Base-by-base conservation (phyloP, 2,797 vertebrate species). In the Protosalanx chinensis region DNA sequence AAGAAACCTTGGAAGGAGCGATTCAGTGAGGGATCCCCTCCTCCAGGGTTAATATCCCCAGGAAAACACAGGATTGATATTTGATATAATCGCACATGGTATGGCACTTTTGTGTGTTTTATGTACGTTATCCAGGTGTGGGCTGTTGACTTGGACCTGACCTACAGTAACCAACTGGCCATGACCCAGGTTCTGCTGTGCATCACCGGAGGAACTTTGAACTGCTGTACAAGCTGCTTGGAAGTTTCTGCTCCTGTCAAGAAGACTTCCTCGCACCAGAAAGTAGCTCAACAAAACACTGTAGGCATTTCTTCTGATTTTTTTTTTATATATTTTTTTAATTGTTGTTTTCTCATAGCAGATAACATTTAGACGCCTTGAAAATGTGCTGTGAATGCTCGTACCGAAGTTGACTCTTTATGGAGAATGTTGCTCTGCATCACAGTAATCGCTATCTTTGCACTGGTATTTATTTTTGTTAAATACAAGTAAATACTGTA, bases 401-500 rank as follows among this genome's bases (percentile, higher is more conserved):
- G 5, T 57, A 81, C 61, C 57, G 68, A 79, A 83, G 75, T 71
- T 71, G 66, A 82, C 68, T 65, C 71, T 77, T 79, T 70, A 73
- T 70, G 79, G 65, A 83, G 77, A 86, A 84, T 86, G 82, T 82
- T 78, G 68, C 64, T 76, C 72, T 85, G 83, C 65, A 70, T 83
- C 78, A 76, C 72, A 70, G 60, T 57, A 79, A 88, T 88, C 82
- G 82, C 79, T 79, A 90, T 90, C 88, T 83, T 76, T 71, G 76
- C 85, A 88, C 88, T 83, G 80, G 81, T 88, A 87, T 87, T 89
- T 80, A 91, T 92, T 90, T 92, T 91, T 82, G 89, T 95, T 94
- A 91, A 93, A 95, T 93, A 94, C 94, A 92, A 95, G 93, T 94
- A 95, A 92, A 95, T 95, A 86, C 95, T 98, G 96, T 98, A 98